Evolutionary conservation across 2,113 vertebrate genomes (phyloP).

Genomic region (Varanus komodoensis): DNA sequence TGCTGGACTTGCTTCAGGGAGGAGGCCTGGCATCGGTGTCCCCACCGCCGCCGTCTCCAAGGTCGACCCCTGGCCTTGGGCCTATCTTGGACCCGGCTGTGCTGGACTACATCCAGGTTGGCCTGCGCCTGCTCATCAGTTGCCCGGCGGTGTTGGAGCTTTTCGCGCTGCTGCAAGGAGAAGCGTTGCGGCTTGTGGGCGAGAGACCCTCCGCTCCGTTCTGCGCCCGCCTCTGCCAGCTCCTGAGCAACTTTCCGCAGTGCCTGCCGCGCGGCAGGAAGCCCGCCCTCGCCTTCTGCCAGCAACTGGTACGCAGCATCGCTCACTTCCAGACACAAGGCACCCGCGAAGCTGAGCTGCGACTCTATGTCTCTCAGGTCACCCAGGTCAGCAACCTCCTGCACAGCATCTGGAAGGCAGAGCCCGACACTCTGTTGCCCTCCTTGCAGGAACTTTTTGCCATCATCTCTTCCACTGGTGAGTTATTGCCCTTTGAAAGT

Average conservation of each 20-base stretch:
- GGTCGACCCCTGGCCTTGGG: not conserved
- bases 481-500: conserved; percentile 33
- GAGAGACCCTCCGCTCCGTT: conserved; percentile 88
- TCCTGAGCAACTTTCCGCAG: conserved; percentile 93
- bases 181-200: conserved; percentile 90
- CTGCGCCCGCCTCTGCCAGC: conserved; percentile 88
- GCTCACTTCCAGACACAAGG: conserved; percentile 90
- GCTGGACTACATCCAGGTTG: conserved; percentile 92
- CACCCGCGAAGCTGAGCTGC: conserved; percentile 87
- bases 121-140: conserved; percentile 94
- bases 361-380: conserved; percentile 93
- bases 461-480: conserved; percentile 93
- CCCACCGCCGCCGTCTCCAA: not conserved
- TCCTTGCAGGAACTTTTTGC: conserved; percentile 97
- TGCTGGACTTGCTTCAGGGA: conserved; percentile 89
- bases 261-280: conserved; percentile 91
- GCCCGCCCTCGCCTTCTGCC: conserved; percentile 88
- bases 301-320: conserved; percentile 96
- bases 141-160: conserved; percentile 95
- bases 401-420: conserved; percentile 94
- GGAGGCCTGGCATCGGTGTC: conserved; percentile 83
- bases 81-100: conserved; percentile 68
- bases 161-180: conserved; percentile 90
- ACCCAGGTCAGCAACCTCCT: conserved; percentile 91
- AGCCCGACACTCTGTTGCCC: conserved; percentile 90